Evolutionary conservation across 30 jellyfish, hydroid and myxozoan species (phyloP), one percentile per base, ranked within the genome.

Genomic region (Pelagia noctiluca): DNA sequence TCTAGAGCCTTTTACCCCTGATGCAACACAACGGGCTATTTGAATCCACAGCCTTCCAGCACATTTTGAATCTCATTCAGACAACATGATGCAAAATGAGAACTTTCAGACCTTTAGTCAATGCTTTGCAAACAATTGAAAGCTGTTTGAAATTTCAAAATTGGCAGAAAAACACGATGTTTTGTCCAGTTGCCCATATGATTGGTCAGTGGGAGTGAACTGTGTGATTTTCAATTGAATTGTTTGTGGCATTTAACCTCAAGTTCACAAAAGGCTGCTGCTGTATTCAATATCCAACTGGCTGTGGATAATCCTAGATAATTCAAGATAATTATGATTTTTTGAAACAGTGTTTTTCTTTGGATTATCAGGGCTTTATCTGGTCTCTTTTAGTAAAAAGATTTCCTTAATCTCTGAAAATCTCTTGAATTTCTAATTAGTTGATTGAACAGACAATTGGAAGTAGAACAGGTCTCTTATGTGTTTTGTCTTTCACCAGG

Each of bases 121-220:
- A n/a, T n/a, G n/a, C n/a, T n/a, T n/a, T n/a, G n/a, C n/a, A n/a
- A n/a, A n/a, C n/a, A n/a, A n/a, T n/a, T n/a, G n/a, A n/a, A n/a
- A n/a, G n/a, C n/a, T n/a, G n/a, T n/a, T 52, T 52, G 21, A 52
- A 16, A 52, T 10, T 52, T 52, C 26, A 52, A 52, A 52, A 52
- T 52, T 52, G 68, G 68, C 26, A 52, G 68, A 52, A 52, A 52
- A 3, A 2, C 26, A 25, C 16, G 68, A 8, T n/a, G n/a, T 52
- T 52, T 19, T 10, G 26, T 3, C 28, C 68, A 52, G 21, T 52
- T 52, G 68, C 30, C 21, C 21, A 52, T 52, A 10, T 52, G 68
- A 52, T 52, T 52, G 68, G 68, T 52, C 68, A 52, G 26, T 52
- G 68, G 68, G 68, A 4, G 26, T 52, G 68, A 10, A 30, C 21